phyloP scores from a whole-genome alignment of 1,140 invertebrate species.

The Vanessa atalanta region DNA sequence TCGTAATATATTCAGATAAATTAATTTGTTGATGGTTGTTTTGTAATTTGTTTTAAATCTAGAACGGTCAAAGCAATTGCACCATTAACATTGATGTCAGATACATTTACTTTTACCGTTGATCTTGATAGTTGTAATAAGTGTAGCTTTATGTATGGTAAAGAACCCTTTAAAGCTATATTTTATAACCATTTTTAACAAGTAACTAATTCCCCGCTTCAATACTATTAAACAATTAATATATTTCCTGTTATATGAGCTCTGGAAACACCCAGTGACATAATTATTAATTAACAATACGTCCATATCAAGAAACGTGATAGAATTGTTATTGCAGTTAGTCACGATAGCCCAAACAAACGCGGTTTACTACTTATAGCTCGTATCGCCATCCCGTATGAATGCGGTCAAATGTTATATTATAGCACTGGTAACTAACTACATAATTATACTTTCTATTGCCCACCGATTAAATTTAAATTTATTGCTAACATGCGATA shows the following conservation, averaged over 20 bases:
- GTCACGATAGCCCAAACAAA: conserved; percentile 51
- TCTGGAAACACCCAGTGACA: conserved; percentile 26
- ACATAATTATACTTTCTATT: conserved; percentile 62
- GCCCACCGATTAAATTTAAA: conserved; percentile 49
- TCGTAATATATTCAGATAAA: not conserved
- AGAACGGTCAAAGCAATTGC: not conserved
- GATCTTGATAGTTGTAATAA: too few species aligned
- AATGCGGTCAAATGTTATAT: conserved; percentile 57
- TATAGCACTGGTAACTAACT: conserved; percentile 47
- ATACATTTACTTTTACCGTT: not conserved
- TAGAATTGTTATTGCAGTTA: conserved; percentile 55
- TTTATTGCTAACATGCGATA: conserved; percentile 35
- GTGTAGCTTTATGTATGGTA: too few species aligned
- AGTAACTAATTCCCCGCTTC: too few species aligned
- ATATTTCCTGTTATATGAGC: conserved; percentile 17
- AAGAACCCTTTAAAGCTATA: too few species aligned
- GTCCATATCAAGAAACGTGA: conserved; percentile 50
- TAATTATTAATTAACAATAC: conserved; percentile 24
- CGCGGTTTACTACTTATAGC: conserved; percentile 45
- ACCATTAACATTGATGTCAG: not conserved
- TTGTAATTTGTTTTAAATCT: not conserved
- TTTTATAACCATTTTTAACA: too few species aligned
- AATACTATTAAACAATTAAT: conserved; percentile 7
- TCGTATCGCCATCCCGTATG: conserved; percentile 46
- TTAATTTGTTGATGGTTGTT: not conserved